Evolutionary conservation across 2,888 invertebrate species (phyloP).

Genomic region (Nasonovia ribisnigri): DNA sequence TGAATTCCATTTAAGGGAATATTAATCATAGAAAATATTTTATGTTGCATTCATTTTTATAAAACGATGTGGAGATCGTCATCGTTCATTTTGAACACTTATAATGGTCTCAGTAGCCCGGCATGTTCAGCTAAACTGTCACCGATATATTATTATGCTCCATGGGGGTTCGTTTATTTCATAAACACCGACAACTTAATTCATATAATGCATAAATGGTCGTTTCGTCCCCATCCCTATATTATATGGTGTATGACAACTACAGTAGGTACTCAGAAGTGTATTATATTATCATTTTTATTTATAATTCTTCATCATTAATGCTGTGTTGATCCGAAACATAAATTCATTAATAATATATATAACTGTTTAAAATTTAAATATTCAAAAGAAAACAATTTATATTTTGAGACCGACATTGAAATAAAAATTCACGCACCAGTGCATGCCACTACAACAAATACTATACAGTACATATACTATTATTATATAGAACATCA

Average conservation of each 20-base stretch:
- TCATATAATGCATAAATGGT: constrained; percentile 54
- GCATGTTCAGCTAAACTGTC: constrained; percentile 56
- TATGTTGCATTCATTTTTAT: constrained; percentile 32
- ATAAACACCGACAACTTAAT: constrained; percentile 56
- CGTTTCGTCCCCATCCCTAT: neutral
- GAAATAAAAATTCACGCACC: neutral
- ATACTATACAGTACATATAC: no score
- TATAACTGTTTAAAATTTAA: neutral
- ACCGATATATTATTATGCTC: constrained; percentile 42
- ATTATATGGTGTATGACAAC: neutral
- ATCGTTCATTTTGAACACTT: constrained; percentile 59
- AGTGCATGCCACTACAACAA: neutral
- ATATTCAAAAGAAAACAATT: neutral
- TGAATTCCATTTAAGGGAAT: constrained; percentile 41
- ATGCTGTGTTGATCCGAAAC: neutral
- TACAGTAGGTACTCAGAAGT: neutral
- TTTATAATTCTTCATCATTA: constrained; percentile 24
- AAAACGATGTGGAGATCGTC: neutral
- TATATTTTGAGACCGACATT: neutral
- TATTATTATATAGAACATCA: neutral
- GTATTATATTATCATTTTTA: constrained; percentile 41
- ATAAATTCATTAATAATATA: neutral
- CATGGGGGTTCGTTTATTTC: constrained; percentile 51
- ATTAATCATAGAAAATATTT: constrained; percentile 44
- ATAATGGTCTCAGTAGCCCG: constrained; percentile 54